Percentiles rank a stretch among this genome's conserved stretches.
phyloP scores from a whole-genome alignment of 2,113 vertebrate genomes.

The Halcyon senegalensis region DNA sequence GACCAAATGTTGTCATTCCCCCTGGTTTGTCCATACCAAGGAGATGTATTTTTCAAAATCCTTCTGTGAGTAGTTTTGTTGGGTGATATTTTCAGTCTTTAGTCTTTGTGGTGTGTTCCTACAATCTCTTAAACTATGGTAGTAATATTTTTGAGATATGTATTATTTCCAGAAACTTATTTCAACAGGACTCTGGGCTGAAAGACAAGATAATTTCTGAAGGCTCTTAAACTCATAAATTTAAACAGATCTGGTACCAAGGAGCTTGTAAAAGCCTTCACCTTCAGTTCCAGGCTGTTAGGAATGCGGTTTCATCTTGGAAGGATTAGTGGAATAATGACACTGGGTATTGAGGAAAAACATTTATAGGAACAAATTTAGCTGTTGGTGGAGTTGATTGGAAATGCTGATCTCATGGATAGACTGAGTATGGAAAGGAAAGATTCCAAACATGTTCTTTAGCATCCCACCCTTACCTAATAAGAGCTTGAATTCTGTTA shows the following conservation, averaged over 20 bases:
- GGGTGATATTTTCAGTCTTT: not conserved
- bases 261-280: not conserved
- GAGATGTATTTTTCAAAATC: not conserved
- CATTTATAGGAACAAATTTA: not conserved
- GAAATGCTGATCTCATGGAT: not conserved
- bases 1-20: not conserved
- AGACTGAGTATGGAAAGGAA: not conserved
- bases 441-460: not conserved
- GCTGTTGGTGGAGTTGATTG: not conserved
- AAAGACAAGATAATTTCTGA: not conserved
- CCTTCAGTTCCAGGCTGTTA: not conserved
- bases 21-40: not conserved
- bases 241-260: not conserved
- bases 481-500: not conserved
- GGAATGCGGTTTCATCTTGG: not conserved
- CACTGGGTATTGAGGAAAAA: not conserved
- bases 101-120: not conserved
- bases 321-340: not conserved
- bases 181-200: not conserved
- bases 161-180: not conserved
- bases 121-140: not conserved
- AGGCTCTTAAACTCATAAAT: not conserved
- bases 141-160: not conserved
- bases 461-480: not conserved
- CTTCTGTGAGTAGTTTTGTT: not conserved